A percentile compares a stretch with the other conserved stretches of the same genome.
Conservation (phyloP, 2,113 vertebrate genomes). For the Brienomyrus brachyistius region DNA sequence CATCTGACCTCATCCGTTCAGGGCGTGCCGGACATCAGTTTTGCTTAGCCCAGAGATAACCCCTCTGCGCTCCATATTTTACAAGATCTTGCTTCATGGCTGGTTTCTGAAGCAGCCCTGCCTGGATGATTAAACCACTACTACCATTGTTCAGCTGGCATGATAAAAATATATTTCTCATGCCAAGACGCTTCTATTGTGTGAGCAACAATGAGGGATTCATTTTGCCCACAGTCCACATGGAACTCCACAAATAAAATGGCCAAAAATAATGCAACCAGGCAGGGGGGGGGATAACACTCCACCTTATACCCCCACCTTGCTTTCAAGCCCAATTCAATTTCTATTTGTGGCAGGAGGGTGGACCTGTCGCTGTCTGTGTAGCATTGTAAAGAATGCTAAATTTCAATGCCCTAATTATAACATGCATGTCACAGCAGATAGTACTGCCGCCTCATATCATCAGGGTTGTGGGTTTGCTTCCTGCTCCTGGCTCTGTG, state of each 20-base stretch:
- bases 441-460: not conserved
- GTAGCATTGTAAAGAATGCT: not conserved
- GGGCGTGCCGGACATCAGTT: not conserved
- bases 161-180: not conserved
- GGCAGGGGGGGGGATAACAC: not conserved
- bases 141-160: not conserved
- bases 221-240: not conserved
- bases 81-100: not conserved
- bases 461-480: not conserved
- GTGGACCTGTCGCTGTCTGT: not conserved
- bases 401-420: not conserved
- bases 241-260: conserved; percentile 3
- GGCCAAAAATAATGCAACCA: not conserved
- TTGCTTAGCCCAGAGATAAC: not conserved
- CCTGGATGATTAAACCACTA: not conserved
- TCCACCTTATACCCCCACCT: not conserved
- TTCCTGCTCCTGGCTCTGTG: not conserved
- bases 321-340: not conserved
- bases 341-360: not conserved
- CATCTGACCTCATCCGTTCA: not conserved
- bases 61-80: not conserved
- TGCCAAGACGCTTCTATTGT: conserved; percentile 9
- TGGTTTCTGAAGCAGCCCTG: not conserved
- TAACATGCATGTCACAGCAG: not conserved
- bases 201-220: not conserved